These are phyloP conservation scores for Stenotaenia linearis DNA, from an alignment of 2,888 invertebrate genomes.

Conservation along the genomic window DNA sequence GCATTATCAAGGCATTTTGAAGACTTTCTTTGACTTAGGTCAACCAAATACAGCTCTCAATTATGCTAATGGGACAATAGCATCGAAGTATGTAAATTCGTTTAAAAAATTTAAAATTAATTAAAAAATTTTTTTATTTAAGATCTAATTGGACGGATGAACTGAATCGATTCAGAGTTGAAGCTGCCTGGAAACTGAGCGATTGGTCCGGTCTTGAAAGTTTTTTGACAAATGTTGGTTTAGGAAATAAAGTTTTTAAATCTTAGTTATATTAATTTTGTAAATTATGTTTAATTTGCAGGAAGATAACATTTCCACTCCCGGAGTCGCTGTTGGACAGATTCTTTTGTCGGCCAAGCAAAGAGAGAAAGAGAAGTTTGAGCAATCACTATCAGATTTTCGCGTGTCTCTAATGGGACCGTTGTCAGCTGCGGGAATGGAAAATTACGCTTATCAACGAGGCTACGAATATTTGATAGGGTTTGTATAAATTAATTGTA, in stretches of 20 bases:
- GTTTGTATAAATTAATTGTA: too few species aligned
- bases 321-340: not conserved
- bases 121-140: not conserved
- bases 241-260: not conserved
- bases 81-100: constrained; percentile 48
- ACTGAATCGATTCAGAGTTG: constrained; percentile 63
- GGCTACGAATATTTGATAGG: constrained; percentile 63
- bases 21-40: constrained; percentile 78
- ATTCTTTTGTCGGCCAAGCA: not conserved
- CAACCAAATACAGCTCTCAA: constrained; percentile 78
- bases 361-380: not conserved
- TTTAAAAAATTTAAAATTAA: not conserved
- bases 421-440: constrained; percentile 63
- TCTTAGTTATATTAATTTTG: not conserved
- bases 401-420: constrained; percentile 50
- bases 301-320: not conserved
- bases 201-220: constrained; percentile 70
- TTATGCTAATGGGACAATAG: constrained; percentile 63
- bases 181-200: constrained; percentile 81
- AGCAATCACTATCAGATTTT: constrained; percentile 42
- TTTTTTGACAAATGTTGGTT: constrained; percentile 17
- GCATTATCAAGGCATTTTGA: constrained; percentile 65
- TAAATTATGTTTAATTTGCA: not conserved
- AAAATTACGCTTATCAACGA: constrained; percentile 69
- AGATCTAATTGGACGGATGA: constrained; percentile 37